Percentiles rank a stretch among this genome's conserved stretches.
These are phyloP conservation scores for Odontesthes bonariensis DNA, from an alignment of 2,113 vertebrate species.

Conservation along the genomic window DNA sequence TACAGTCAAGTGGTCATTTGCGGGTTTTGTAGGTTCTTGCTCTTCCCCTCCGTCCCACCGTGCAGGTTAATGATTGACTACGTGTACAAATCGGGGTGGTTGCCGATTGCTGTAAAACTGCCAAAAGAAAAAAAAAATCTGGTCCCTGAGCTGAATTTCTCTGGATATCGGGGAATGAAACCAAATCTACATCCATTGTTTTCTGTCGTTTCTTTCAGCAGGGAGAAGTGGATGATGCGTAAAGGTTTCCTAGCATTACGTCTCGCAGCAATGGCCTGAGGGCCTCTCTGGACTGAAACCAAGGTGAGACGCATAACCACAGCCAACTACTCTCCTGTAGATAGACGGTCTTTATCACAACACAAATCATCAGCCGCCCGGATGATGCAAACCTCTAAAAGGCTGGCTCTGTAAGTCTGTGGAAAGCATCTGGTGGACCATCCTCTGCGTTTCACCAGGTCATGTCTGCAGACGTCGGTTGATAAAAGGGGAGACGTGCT, in stretches of 20 bases:
- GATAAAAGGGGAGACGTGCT: neutral
- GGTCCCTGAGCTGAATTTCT: too few relatives aligned
- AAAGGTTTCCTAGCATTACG: slow-evolving; percentile 73
- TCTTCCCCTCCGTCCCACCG: too few relatives aligned
- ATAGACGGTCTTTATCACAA: slow-evolving; percentile 13
- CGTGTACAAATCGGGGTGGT: too few relatives aligned
- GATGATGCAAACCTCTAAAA: slow-evolving; percentile 17
- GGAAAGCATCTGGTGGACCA: neutral
- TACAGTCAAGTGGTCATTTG: too few relatives aligned
- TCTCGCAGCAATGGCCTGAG: slow-evolving; percentile 85
- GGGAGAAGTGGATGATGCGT: slow-evolving; percentile 79
- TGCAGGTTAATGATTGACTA: too few relatives aligned
- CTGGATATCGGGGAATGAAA: too few relatives aligned
- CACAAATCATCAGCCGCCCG: neutral
- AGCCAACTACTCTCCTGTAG: slow-evolving; percentile 33
- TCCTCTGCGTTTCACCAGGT: neutral
- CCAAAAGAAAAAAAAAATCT: too few relatives aligned
- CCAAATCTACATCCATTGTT: neutral
- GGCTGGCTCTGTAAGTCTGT: neutral
- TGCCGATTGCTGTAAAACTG: too few relatives aligned
- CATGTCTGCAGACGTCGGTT: neutral
- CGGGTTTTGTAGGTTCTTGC: too few relatives aligned
- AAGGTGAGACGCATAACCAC: slow-evolving; percentile 73
- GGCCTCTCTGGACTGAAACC: slow-evolving; percentile 82
- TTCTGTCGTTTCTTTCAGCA: slow-evolving; percentile 62